Evolutionary conservation across 2,797 vertebrate genomes (phyloP), one percentile per base, ranked within the genome.

Genomic region (Lepus townsendii): DNA sequence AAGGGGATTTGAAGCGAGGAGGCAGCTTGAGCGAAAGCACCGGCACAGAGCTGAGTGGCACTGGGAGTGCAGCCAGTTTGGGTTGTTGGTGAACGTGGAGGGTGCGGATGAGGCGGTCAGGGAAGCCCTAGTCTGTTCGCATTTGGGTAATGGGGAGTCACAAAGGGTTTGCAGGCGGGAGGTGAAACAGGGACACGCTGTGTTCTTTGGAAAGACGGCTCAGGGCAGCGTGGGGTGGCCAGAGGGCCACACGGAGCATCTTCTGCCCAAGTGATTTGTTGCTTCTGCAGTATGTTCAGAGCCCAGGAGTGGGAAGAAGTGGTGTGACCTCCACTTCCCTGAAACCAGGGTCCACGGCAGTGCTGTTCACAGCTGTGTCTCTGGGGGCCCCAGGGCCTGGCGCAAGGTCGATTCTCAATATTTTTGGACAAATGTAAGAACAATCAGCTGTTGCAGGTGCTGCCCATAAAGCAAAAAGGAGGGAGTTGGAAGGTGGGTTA

Each of bases 341-440:
- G 38, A 66, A 19, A 68, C 42, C 19, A 47, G 22, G 38, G 27
- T 24, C 47, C 1, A 4, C 35, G 26, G 63, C 66, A 77, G 0
- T 91, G 52, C 72, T 83, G 30, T 92, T 90, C 32, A 66, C 27
- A 77, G n/a, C 27, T 88, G 5, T 38, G n/a, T 50, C 52, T 73
- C 35, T 27, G 42, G 63, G 32, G 20, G 38, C 7, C 24, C 47
- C 7, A 57, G 63, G 12, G 71, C 63, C 42, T 32, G 76, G 66
- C n/a, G 5, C 10, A 84, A 88, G 84, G 54, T 27, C 30, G 50
- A 42, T 2, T 69, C 16, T 94, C 5, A 86, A 85, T 54, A 27
- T 38, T 87, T 96, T 73, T 38, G 19, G 66, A 69, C 83, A n/a
- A 78, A 72, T 2, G 13, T 65, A 13, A 90, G 62, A 79, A 2